Percentiles rank a stretch among this genome's conserved stretches.
phyloP scores from a whole-genome alignment of 2,113 vertebrate genomes.

The Cisticola juncidis region DNA sequence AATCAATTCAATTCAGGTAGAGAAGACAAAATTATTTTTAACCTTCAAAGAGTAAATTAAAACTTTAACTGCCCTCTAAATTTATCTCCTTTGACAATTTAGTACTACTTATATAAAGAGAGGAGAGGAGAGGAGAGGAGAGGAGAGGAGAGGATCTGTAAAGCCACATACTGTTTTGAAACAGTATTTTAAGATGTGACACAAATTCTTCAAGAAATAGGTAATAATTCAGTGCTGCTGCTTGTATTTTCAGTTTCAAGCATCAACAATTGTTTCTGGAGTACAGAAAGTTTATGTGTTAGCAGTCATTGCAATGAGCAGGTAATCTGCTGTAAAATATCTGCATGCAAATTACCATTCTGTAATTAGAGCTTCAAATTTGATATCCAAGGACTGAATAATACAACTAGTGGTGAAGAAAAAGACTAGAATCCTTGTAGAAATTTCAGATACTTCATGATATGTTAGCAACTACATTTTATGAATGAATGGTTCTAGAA shows the following conservation, averaged over 20 bases:
- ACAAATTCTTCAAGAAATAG: background rate
- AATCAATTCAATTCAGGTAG: background rate
- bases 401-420: background rate
- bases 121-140: background rate
- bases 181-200: background rate
- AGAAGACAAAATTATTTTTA: background rate
- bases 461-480: background rate
- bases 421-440: background rate
- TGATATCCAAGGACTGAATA: background rate
- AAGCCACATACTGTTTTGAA: background rate
- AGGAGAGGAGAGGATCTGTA: background rate
- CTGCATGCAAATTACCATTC: background rate
- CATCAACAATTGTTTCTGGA: background rate
- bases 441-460: background rate
- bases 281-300: background rate
- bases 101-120: background rate
- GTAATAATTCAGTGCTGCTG: background rate
- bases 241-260: background rate
- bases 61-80: background rate
- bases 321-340: background rate
- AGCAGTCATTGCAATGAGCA: background rate
- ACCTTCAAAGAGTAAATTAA: background rate
- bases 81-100: background rate
- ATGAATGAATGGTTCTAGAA: background rate
- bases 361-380: background rate